Evolutionary conservation across 2,113 vertebrate genomes (phyloP).

Genomic region (Ancistrus triradiatus): DNA sequence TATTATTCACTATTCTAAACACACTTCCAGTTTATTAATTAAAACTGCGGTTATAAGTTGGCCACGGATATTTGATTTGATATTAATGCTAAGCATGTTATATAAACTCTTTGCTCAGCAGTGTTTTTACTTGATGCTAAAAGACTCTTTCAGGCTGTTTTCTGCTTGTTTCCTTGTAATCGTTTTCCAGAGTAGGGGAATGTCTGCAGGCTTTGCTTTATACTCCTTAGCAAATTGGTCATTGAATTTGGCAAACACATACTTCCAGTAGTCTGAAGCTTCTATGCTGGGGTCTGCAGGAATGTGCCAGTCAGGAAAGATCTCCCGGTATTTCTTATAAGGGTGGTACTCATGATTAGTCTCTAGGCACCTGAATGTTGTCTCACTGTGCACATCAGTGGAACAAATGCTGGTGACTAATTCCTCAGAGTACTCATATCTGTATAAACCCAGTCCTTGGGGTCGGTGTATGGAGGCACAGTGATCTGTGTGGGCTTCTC

Average conservation of each 20-base stretch:
- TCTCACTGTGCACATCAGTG: slow-evolving; percentile 15
- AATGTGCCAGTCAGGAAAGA: slow-evolving; percentile 63
- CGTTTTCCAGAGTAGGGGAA: slow-evolving; percentile 47
- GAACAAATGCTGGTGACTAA: slow-evolving; percentile 47
- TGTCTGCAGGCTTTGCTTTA: slow-evolving; percentile 30
- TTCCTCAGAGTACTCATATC: fast-evolving
- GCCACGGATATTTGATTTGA: no score
- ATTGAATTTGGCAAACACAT: slow-evolving; percentile 56
- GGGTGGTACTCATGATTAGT: fast-evolving
- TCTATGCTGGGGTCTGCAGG: slow-evolving; percentile 54
- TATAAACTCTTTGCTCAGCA: no score
- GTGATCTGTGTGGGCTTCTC: slow-evolving; percentile 49
- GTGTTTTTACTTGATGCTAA: slow-evolving; percentile 39
- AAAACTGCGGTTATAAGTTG: no score
- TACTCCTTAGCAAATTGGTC: slow-evolving; percentile 38
- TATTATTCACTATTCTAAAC: no score
- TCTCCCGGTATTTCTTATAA: slow-evolving; percentile 49
- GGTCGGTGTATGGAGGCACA: slow-evolving; percentile 54
- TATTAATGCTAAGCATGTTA: no score
- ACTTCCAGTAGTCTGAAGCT: slow-evolving; percentile 68
- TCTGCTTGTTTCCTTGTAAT: slow-evolving; percentile 46
- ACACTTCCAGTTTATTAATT: no score
- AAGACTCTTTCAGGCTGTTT: slow-evolving; percentile 51
- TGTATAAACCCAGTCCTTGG: neutral
- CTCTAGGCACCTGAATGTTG: fast-evolving